Evolutionary conservation across 2,888 invertebrate species (phyloP).

Genomic region (Ceriagrion tenellum): DNA sequence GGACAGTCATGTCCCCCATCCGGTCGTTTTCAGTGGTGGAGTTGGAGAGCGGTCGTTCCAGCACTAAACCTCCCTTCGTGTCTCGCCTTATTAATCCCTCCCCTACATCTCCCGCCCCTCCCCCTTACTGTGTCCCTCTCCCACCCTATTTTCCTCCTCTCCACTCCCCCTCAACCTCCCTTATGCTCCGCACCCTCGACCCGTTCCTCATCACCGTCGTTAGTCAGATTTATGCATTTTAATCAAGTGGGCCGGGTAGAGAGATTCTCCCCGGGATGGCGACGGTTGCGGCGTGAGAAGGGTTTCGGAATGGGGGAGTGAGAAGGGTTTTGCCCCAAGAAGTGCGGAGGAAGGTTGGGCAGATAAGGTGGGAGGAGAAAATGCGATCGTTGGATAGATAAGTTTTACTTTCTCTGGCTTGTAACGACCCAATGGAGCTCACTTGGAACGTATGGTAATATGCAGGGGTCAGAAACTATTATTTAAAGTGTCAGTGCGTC

Average conservation of each 20-base stretch:
- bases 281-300: neutral
- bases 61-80: neutral
- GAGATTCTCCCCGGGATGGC: neutral
- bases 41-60: neutral
- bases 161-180: neutral
- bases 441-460: too few relatives aligned
- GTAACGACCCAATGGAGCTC: too few relatives aligned
- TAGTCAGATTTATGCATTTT: conserved; percentile 68
- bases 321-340: neutral
- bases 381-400: too few relatives aligned
- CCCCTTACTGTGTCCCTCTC: neutral
- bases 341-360: neutral
- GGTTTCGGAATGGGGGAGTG: neutral
- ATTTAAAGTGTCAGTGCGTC: too few relatives aligned
- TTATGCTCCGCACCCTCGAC: neutral
- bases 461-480: too few relatives aligned
- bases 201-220: conserved; percentile 61
- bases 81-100: neutral
- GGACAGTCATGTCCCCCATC: too few relatives aligned
- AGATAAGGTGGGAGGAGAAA: too few relatives aligned
- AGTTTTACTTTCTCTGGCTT: too few relatives aligned
- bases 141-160: neutral
- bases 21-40: neutral
- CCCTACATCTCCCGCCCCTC: neutral
- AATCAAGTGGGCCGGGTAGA: conserved; percentile 43